Evolutionary conservation across 1,140 invertebrate genomes (phyloP), one percentile per base, ranked within the genome.

Genomic region (Cyclargus thomasi): DNA sequence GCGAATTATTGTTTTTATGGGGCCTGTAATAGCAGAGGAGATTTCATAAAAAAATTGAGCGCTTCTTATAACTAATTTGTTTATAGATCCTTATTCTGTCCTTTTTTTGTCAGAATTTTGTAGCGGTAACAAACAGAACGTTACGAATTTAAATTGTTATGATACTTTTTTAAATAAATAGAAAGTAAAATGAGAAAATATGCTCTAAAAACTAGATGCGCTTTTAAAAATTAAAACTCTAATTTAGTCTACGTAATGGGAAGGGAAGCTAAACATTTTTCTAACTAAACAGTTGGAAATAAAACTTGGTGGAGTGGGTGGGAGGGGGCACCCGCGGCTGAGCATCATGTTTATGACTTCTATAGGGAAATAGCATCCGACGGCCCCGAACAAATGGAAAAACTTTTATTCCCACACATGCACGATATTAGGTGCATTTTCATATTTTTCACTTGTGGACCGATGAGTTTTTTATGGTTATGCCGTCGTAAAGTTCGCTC

Each of bases 391-490:
- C 86, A 85, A 86, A 87, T 87, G 83, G 83, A 85, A 86, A 88
- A 90, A 88, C 80, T 90, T 88, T 86, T 83, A 87, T 85, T 83
- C 75, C 65, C 79, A 82, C 79, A 83, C 83, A 87, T 79, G 77
- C 70, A 69, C 72, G 72, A 79, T 81, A 86, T 86, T 86, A 86
- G 84, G 78, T 74, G 78, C 77, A 80, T 85, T 87, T 86, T 85
- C 78, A 86, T 84, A 85, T 87, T 86, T 86, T 81, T 84, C 76
- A 71, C 67, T 69, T 63, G 73, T 64, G 64, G 72, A 66, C 53
- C 79, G 77, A 87, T 86, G 82, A 85, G 78, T 87, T 90, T 89
- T 90, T 87, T 88, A 88, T 86, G 82, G 86, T 87, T 90, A 87
- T 87, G 76, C 64, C 68, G 65, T 85, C 83, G 81, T 88, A 88